Evolutionary conservation across 2,113 vertebrate genomes (phyloP).

Genomic region (Tychaedon coryphoeus): DNA sequence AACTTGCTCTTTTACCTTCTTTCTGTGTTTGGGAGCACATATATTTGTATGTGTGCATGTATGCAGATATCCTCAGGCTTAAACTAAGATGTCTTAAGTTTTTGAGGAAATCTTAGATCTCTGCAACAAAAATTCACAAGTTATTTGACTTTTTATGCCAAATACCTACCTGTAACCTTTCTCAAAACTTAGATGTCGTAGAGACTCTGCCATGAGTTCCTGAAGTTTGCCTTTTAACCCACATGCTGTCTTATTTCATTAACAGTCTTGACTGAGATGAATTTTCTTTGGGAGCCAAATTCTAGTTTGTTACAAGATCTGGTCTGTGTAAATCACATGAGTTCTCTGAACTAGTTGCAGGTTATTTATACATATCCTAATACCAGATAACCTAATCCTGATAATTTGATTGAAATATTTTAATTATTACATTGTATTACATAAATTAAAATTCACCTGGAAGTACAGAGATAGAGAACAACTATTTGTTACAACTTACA

Average conservation of each 20-base stretch:
- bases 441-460: neutral
- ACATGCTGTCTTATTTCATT: neutral
- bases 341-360: neutral
- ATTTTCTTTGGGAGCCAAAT: neutral
- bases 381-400: neutral
- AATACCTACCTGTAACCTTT: neutral
- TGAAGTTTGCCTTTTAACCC: neutral
- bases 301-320: neutral
- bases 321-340: neutral
- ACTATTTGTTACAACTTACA: neutral
- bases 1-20: neutral
- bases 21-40: fast-evolving
- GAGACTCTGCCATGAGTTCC: neutral
- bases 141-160: neutral
- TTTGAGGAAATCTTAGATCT: neutral
- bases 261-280: neutral
- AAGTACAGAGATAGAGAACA: neutral
- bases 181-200: neutral
- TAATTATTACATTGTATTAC: neutral
- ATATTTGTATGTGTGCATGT: neutral
- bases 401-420: neutral
- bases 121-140: neutral
- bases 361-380: neutral
- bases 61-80: neutral
- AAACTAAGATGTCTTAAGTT: neutral